Conservation (phyloP, 92 coral and sea anemone species). For the Actinostola sp. region DNA sequence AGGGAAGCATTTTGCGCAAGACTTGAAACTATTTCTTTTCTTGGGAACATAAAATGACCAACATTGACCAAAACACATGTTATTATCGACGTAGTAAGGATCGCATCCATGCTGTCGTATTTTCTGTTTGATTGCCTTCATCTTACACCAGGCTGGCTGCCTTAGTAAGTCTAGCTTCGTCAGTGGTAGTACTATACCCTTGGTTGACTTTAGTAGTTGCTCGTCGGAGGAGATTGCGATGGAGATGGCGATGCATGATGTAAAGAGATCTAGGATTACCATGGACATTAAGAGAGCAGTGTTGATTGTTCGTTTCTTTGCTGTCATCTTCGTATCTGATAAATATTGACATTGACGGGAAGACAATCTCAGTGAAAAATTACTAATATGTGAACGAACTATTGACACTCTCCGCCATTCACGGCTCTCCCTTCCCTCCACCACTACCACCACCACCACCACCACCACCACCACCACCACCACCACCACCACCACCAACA, state of each 20-base stretch:
- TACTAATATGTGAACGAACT: no score
- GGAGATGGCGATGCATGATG: no score
- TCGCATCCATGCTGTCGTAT: slow-evolving; percentile 34
- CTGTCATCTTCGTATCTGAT: slow-evolving; percentile 3
- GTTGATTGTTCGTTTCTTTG: neutral
- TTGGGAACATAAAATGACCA: slow-evolving; percentile 42
- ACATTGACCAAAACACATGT: slow-evolving; percentile 45
- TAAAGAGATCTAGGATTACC: neutral
- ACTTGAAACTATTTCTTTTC: slow-evolving; percentile 25
- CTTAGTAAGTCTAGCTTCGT: neutral
- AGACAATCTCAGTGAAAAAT: no score
- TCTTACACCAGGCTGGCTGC: slow-evolving; percentile 7
- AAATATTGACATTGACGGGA: no score
- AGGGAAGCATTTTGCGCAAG: slow-evolving; percentile 39
- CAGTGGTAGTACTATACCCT: neutral
- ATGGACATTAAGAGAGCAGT: neutral
- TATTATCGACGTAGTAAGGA: slow-evolving; percentile 24
- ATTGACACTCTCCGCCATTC: no score
- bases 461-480: no score
- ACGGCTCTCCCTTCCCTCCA: no score
- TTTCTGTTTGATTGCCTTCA: slow-evolving; percentile 25
- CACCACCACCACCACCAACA: no score
- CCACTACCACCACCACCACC: no score
- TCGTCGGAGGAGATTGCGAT: neutral
- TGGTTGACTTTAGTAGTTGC: neutral